These are phyloP conservation scores for Fulica atra DNA, from an alignment of 2,113 vertebrate genomes.

Conservation along the genomic window DNA sequence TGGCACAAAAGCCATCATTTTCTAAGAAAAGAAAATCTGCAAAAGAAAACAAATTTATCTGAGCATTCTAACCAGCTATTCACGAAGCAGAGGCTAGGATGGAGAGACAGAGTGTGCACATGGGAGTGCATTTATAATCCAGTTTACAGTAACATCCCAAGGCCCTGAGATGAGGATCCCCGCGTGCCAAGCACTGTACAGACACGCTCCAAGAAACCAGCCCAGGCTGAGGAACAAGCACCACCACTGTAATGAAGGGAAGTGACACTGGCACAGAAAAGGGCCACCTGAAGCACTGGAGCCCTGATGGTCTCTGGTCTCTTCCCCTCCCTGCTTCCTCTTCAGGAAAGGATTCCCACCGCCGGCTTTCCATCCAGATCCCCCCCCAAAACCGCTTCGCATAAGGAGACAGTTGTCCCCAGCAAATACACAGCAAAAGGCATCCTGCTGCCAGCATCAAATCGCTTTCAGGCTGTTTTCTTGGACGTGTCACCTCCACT, in stretches of 20 bases:
- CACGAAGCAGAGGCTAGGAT: not conserved
- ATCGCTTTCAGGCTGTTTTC: not conserved
- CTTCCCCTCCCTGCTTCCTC: not conserved
- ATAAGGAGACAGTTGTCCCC: not conserved
- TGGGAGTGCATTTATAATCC: not conserved
- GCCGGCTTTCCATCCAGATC: not conserved
- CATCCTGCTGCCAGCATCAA: not conserved
- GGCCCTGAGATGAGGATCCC: not conserved
- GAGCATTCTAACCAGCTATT: not conserved
- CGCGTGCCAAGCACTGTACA: not conserved
- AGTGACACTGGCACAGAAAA: not conserved
- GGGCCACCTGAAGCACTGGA: not conserved
- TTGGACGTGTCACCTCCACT: not conserved
- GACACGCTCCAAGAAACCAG: not conserved
- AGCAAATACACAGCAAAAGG: not conserved
- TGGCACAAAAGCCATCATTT: not conserved
- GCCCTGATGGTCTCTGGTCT: rapidly evolving
- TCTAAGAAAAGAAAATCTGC: not conserved
- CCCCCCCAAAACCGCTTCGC: not conserved
- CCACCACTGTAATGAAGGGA: not conserved
- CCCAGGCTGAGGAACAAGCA: not conserved
- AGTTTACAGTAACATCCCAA: not conserved
- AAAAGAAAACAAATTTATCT: not conserved
- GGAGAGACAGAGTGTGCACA: not conserved
- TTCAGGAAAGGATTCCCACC: not conserved